phyloP scores from a whole-genome alignment of 2,113 vertebrate genomes.

The Vombatus ursinus region DNA sequence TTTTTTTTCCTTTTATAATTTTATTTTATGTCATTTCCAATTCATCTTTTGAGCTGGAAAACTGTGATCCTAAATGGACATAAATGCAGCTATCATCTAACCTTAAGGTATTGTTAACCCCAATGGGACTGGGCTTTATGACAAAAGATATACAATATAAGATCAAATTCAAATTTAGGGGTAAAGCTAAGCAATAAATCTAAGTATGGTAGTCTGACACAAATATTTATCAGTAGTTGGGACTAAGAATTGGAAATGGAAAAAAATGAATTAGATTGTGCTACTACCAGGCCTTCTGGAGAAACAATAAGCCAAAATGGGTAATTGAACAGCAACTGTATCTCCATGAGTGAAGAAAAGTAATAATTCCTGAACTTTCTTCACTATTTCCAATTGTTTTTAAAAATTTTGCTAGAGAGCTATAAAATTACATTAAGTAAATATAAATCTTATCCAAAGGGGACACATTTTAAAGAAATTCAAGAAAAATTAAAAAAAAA shows the following conservation, averaged over 20 bases:
- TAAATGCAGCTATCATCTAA: background rate
- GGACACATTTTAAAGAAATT: no score
- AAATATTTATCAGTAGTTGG: background rate
- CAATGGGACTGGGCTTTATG: background rate
- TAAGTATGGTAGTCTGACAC: background rate
- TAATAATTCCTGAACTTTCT: background rate
- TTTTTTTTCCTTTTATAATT: no score
- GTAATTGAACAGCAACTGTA: background rate
- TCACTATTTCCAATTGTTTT: background rate
- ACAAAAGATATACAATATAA: background rate
- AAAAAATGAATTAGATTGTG: background rate
- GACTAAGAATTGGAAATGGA: background rate
- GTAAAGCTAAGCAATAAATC: background rate
- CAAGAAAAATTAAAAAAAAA: no score
- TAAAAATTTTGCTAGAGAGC: no score
- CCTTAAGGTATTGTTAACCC: background rate
- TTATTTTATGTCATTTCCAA: no score
- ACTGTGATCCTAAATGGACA: background rate
- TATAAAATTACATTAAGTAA: no score
- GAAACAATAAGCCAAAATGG: background rate
- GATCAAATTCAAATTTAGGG: background rate
- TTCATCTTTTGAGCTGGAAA: no score
- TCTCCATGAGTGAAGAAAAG: background rate
- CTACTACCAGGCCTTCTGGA: background rate
- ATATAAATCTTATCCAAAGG: no score